phyloP scores from a whole-genome alignment of 1,140 invertebrate species.

The Chironomus striatipennis region DNA sequence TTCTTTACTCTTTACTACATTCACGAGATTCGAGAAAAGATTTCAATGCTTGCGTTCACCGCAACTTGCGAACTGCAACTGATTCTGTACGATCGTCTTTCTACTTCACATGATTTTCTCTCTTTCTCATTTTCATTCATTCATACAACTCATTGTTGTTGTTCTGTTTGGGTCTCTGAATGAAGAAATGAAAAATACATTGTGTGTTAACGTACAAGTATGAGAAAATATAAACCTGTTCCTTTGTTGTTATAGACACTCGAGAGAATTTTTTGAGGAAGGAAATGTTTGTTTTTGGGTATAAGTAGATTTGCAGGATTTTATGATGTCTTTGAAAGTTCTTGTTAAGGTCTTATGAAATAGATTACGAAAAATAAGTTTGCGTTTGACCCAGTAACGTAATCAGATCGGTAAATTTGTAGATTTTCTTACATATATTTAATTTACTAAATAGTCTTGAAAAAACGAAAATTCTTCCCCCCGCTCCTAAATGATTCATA shows the following conservation, averaged over 20 bases:
- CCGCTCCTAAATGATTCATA: too few species aligned
- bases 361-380: too few species aligned
- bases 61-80: conserved; percentile 15
- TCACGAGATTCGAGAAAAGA: neutral
- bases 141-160: neutral
- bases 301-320: neutral
- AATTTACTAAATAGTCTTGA: too few species aligned
- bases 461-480: too few species aligned
- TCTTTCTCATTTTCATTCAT: neutral
- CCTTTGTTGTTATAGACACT: neutral
- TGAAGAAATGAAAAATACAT: neutral
- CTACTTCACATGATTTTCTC: neutral
- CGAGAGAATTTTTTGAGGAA: neutral
- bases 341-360: too few species aligned
- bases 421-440: too few species aligned
- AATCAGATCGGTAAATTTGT: too few species aligned
- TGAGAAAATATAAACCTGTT: neutral
- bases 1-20: neutral
- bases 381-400: too few species aligned
- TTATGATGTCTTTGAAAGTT: too few species aligned
- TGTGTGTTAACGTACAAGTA: neutral
- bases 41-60: conserved; percentile 19
- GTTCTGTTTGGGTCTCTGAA: too few species aligned
- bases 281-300: neutral
- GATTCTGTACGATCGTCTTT: neutral